These are phyloP conservation scores for Ephestia elutella DNA, from an alignment of 1,140 invertebrate genomes.

Conservation along the genomic window DNA sequence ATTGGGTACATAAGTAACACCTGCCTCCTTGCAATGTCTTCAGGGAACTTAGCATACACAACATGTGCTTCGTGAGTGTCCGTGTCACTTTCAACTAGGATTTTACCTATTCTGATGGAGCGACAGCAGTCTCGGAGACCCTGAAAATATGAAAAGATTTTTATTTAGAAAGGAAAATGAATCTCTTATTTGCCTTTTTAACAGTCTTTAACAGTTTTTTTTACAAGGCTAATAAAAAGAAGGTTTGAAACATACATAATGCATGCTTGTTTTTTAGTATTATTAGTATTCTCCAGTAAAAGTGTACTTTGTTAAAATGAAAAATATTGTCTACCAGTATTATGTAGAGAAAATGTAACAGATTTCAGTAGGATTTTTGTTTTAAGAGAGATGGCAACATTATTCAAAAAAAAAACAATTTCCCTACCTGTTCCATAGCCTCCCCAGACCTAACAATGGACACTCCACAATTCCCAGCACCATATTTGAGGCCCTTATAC, in stretches of 20 bases:
- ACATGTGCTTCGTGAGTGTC: conserved; percentile 97
- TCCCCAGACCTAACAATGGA: conserved; percentile 96
- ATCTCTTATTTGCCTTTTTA: too few relatives aligned
- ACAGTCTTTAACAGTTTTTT: too few relatives aligned
- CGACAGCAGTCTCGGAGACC: conserved; percentile 97
- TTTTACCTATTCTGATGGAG: conserved; percentile 98
- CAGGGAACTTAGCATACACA: conserved; percentile 98
- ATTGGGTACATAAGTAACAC: conserved; percentile 99
- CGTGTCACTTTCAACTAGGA: conserved; percentile 96
- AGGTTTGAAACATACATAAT: too few relatives aligned
- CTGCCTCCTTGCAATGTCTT: conserved; percentile 92
- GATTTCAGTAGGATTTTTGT: too few relatives aligned
- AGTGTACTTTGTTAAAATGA: too few relatives aligned
- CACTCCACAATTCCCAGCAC: conserved; percentile 98
- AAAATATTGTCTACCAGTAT: too few relatives aligned
- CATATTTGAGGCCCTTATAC: conserved; percentile 94
- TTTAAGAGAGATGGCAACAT: too few relatives aligned
- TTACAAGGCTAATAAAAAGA: too few relatives aligned
- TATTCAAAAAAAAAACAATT: not conserved
- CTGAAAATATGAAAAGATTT: conserved; percentile 55
- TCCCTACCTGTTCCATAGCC: conserved; percentile 94
- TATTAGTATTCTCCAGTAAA: too few relatives aligned
- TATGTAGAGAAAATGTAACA: too few relatives aligned
- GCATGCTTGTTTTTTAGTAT: too few relatives aligned
- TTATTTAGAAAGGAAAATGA: too few relatives aligned